Percentiles rank a stretch among this genome's conserved stretches.
Evolutionary conservation across 1,140 invertebrate species (phyloP).

Genomic region (Heliconius hermathena): DNA sequence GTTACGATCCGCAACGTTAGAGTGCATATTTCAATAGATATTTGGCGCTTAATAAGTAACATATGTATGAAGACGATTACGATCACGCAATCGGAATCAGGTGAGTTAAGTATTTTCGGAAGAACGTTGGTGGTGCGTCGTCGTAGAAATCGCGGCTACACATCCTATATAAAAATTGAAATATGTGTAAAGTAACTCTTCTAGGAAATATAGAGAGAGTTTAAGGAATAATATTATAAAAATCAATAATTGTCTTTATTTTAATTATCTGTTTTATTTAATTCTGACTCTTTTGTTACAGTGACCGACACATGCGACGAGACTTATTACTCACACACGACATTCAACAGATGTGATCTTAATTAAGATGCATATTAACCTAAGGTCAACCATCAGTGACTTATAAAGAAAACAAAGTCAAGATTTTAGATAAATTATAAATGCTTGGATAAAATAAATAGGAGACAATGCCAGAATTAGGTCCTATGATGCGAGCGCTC

Average conservation of each 20-base stretch:
- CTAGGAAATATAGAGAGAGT: neutral
- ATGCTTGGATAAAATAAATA: slow-evolving; percentile 14
- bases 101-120: slow-evolving; percentile 35
- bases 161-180: slow-evolving; percentile 21
- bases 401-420: slow-evolving; percentile 14
- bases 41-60: neutral
- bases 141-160: slow-evolving; percentile 39
- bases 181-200: neutral
- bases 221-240: neutral
- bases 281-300: slow-evolving; percentile 32
- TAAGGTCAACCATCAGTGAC: slow-evolving; percentile 8
- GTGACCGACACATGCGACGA: slow-evolving; percentile 21
- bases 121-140: slow-evolving; percentile 28
- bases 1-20: neutral
- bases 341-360: slow-evolving; percentile 27
- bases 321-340: slow-evolving; percentile 29
- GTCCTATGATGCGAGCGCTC: slow-evolving; percentile 72
- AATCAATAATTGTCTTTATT: neutral
- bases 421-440: slow-evolving; percentile 1
- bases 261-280: neutral
- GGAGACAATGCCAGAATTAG: slow-evolving; percentile 69
- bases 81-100: slow-evolving; percentile 9
- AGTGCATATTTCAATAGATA: neutral
- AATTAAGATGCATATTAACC: slow-evolving; percentile 32
- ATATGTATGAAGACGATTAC: neutral